Percentiles rank a stretch among this genome's conserved stretches.
These are phyloP conservation scores for Salpingus planirostris DNA, from an alignment of 2,888 invertebrate genomes.

Conservation along the genomic window DNA sequence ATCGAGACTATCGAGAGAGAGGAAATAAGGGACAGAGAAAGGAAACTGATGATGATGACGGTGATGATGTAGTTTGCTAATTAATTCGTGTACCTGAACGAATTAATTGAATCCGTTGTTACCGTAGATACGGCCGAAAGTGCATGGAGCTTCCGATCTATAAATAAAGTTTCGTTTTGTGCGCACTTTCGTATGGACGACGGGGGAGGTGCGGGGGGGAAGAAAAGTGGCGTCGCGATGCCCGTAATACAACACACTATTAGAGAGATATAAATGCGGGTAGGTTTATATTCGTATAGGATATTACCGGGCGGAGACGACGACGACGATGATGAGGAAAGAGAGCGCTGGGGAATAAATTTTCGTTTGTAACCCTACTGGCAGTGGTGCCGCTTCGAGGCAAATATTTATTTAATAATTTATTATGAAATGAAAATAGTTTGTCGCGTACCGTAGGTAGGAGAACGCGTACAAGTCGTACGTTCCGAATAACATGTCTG, in stretches of 20 bases:
- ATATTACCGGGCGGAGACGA: too few relatives aligned
- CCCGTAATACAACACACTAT: too few relatives aligned
- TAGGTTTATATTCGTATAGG: too few relatives aligned
- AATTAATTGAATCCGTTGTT: slow-evolving; percentile 19
- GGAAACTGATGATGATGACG: too few relatives aligned
- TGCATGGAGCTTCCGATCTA: too few relatives aligned
- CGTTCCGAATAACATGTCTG: slow-evolving; percentile 22
- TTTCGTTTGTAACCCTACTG: slow-evolving; percentile 12
- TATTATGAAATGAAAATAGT: slow-evolving; percentile 28
- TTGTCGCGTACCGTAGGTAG: slow-evolving; percentile 20
- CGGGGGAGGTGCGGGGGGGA: slow-evolving; percentile 1
- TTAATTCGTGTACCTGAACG: slow-evolving; percentile 19
- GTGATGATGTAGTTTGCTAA: slow-evolving; percentile 17
- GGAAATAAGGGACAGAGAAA: too few relatives aligned
- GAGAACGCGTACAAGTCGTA: slow-evolving; percentile 12
- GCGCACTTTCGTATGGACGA: slow-evolving; percentile 1
- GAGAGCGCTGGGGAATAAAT: slow-evolving; percentile 9
- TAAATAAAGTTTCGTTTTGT: slow-evolving; percentile 3
- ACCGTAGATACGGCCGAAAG: slow-evolving; percentile 12
- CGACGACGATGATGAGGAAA: too few relatives aligned
- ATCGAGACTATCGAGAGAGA: too few relatives aligned
- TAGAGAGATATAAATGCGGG: too few relatives aligned
- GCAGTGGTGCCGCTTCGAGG: slow-evolving; percentile 1
- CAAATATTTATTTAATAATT: slow-evolving; percentile 30
- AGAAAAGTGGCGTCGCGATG: slow-evolving; percentile 3